A percentile compares a stretch with the other conserved stretches of the same genome.
These are phyloP conservation scores for Drosophila tropicalis DNA, from an alignment of 1,140 invertebrate species.

Conservation along the genomic window DNA sequence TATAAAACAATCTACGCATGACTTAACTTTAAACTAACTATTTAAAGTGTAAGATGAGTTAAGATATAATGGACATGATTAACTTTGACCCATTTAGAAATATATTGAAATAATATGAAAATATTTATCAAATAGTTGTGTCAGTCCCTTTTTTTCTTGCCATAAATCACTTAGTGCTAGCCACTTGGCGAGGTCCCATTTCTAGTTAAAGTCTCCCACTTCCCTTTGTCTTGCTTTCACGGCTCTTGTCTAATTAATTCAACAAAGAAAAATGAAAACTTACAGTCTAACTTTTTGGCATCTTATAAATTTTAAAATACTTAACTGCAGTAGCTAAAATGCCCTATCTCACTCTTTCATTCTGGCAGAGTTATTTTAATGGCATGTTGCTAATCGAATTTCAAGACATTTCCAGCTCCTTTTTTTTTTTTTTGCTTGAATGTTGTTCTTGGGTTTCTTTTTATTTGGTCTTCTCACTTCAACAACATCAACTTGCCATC, in stretches of 20 bases:
- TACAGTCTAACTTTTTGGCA: constrained; percentile 74
- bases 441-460: constrained; percentile 14
- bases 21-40: too few species aligned
- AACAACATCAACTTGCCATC: constrained; percentile 19
- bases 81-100: not conserved
- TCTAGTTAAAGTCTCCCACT: constrained; percentile 9
- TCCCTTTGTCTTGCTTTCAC: constrained; percentile 8
- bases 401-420: constrained; percentile 65
- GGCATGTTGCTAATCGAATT: constrained; percentile 80
- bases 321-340: constrained; percentile 51
- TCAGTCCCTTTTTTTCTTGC: not conserved
- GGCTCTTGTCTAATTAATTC: constrained; percentile 69
- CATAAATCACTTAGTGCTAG: constrained; percentile 70
- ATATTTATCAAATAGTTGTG: not conserved
- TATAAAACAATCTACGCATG: not conserved
- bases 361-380: constrained; percentile 56
- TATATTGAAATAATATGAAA: not conserved
- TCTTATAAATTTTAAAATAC: constrained; percentile 81
- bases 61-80: too few species aligned
- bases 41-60: too few species aligned
- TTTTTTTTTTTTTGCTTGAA: constrained; percentile 21
- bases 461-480: not conserved
- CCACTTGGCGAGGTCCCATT: constrained; percentile 6
- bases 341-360: constrained; percentile 3
- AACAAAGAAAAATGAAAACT: constrained; percentile 51